A percentile compares a stretch with the other conserved stretches of the same genome.
phyloP scores from a whole-genome alignment of 2,888 invertebrate species.

The Atethmia centrago region DNA sequence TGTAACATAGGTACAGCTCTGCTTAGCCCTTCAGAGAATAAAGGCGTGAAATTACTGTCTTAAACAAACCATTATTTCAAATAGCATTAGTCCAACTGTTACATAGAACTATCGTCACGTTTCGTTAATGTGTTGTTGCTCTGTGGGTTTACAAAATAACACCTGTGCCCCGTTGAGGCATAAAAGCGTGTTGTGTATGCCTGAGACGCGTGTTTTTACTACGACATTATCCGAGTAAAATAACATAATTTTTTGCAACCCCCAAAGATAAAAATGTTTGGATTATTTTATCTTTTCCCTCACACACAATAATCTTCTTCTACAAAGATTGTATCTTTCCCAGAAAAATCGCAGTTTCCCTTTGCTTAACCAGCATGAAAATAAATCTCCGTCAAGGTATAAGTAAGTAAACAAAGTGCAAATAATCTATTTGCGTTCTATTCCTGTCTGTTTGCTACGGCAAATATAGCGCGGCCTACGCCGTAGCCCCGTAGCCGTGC shows the following conservation, averaged over 20 bases:
- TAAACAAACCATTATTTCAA: too few species aligned
- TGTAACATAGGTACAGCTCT: too few species aligned
- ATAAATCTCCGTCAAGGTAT: constrained; percentile 42
- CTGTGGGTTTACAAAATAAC: neutral
- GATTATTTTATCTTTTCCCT: constrained; percentile 19
- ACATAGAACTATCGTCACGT: neutral
- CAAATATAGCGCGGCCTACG: constrained; percentile 55
- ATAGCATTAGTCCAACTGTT: neutral
- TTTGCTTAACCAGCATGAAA: constrained; percentile 17
- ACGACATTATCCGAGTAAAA: constrained; percentile 13
- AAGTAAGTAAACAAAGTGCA: constrained; percentile 58
- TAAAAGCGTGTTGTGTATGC: neutral
- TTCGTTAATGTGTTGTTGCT: neutral
- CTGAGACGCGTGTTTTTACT: neutral
- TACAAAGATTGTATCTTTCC: constrained; percentile 32
- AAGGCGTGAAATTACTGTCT: too few species aligned
- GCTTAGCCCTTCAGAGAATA: too few species aligned
- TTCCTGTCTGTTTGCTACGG: constrained; percentile 44
- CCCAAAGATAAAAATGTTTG: constrained; percentile 11
- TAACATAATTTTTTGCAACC: constrained; percentile 5
- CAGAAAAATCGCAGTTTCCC: constrained; percentile 21
- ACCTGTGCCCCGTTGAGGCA: neutral
- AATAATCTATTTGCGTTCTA: constrained; percentile 61
- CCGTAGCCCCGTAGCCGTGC: constrained; percentile 49
- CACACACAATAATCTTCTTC: constrained; percentile 28